Evolutionary conservation across 2,888 invertebrate species (phyloP).

Genomic region (Calliscelio sp.): DNA sequence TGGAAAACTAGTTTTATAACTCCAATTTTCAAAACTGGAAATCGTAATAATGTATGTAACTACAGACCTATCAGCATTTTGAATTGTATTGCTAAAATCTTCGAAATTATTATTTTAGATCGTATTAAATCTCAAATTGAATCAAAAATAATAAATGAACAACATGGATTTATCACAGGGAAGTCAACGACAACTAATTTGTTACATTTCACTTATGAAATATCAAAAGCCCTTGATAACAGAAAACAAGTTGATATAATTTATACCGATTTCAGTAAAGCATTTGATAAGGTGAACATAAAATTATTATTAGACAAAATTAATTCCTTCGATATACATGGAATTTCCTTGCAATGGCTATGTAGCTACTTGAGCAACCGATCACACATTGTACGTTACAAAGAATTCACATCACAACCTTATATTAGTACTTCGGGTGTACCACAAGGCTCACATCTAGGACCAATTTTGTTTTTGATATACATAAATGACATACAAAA

Average conservation of each 20-base stretch:
- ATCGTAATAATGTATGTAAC: neutral
- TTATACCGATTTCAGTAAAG: slow-evolving; percentile 14
- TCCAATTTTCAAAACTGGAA: slow-evolving; percentile 1
- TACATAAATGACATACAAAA: slow-evolving; percentile 23
- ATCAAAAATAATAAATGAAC: too few relatives aligned
- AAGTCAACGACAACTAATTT: neutral
- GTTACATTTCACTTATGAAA: neutral
- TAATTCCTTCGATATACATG: neutral
- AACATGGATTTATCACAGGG: too few relatives aligned
- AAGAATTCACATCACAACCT: slow-evolving; percentile 6
- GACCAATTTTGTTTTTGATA: slow-evolving; percentile 5
- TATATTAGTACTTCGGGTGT: neutral
- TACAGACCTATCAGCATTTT: too few relatives aligned
- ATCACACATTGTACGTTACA: slow-evolving; percentile 13
- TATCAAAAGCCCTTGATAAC: neutral
- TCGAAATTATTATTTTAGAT: too few relatives aligned
- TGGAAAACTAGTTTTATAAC: neutral
- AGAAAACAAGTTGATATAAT: slow-evolving; percentile 17
- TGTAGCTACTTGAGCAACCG: neutral
- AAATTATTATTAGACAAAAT: slow-evolving; percentile 8
- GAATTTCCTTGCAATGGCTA: slow-evolving; percentile 15
- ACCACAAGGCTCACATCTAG: slow-evolving; percentile 30
- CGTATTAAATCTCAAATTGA: neutral
- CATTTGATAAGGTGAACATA: slow-evolving; percentile 21
- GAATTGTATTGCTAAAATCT: too few relatives aligned